Percentiles rank a stretch among this genome's conserved stretches.
phyloP scores from a whole-genome alignment of 2,888 invertebrate genomes.

The Adineta ricciae region DNA sequence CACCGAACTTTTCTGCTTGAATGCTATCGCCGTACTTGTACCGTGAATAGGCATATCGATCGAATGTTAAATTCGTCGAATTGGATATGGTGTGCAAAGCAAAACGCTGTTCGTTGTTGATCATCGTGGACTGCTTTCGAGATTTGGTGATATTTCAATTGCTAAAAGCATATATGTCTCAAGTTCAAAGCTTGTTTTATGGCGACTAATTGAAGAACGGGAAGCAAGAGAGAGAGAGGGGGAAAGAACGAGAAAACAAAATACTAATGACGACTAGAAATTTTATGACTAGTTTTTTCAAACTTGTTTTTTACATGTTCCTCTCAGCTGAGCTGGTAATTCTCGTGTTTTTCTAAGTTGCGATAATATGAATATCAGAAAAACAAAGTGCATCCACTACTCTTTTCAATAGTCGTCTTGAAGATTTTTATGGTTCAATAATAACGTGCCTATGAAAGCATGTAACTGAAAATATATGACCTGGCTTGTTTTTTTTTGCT shows the following conservation, averaged over 20 bases:
- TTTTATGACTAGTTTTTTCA: neutral
- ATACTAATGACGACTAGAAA: neutral
- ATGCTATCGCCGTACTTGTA: slow-evolving; percentile 11
- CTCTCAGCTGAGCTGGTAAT: neutral
- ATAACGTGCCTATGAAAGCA: neutral
- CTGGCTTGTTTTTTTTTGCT: too few species aligned
- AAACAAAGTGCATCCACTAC: neutral
- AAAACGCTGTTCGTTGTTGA: neutral
- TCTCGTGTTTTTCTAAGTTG: neutral
- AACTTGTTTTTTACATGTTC: neutral
- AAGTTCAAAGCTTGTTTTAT: neutral
- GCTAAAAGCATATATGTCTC: neutral
- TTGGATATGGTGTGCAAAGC: neutral
- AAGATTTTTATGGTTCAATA: neutral
- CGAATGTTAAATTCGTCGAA: neutral
- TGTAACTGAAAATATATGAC: too few species aligned
- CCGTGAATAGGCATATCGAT: neutral
- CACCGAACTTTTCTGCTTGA: neutral
- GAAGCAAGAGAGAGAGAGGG: neutral
- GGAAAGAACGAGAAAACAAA: neutral
- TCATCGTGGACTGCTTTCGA: neutral
- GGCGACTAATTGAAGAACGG: neutral
- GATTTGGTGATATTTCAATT: neutral
- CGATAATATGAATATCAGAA: neutral
- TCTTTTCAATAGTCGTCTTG: too few species aligned